Percentiles rank a stretch among this genome's conserved stretches.
Evolutionary conservation across 2,113 vertebrate genomes (phyloP).

Genomic region (Pelusios castaneus): DNA sequence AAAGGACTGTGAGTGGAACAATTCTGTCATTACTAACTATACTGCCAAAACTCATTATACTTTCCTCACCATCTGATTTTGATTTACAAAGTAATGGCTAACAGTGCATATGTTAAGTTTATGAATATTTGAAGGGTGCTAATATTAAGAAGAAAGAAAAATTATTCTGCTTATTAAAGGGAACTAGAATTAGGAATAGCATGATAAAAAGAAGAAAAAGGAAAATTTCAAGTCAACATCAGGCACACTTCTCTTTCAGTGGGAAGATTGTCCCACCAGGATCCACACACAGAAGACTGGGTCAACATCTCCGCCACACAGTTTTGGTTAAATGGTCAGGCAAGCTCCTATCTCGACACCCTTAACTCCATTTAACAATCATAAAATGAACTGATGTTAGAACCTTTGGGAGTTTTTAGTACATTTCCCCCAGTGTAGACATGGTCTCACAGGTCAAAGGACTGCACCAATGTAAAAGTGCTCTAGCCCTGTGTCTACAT

Average conservation of each 20-base stretch:
- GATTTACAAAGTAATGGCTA: not conserved
- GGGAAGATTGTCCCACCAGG: not conserved
- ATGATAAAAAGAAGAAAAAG: conserved; percentile 26
- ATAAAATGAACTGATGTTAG: not conserved
- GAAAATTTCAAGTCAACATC: not conserved
- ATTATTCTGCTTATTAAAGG: conserved; percentile 45
- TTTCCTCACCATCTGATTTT: conserved; percentile 8
- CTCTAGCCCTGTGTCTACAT: not conserved
- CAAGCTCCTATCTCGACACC: not conserved
- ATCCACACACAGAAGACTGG: not conserved
- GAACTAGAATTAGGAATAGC: conserved; percentile 31
- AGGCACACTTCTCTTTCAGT: not conserved
- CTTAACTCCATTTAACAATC: not conserved
- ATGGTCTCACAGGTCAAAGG: conserved; percentile 48
- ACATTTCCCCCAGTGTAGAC: conserved; percentile 24
- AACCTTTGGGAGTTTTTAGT: not conserved
- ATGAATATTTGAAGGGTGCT: conserved; percentile 30
- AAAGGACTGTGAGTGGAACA: not conserved
- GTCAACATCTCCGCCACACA: not conserved
- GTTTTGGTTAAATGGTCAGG: not conserved
- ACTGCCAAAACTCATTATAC: conserved; percentile 38
- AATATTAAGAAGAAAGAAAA: conserved; percentile 33
- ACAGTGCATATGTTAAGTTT: conserved; percentile 53
- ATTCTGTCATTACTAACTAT: conserved; percentile 7
- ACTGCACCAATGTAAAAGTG: not conserved